Evolutionary conservation across 2,797 vertebrate genomes (phyloP).

Genomic region (Numenius phaeopus): DNA sequence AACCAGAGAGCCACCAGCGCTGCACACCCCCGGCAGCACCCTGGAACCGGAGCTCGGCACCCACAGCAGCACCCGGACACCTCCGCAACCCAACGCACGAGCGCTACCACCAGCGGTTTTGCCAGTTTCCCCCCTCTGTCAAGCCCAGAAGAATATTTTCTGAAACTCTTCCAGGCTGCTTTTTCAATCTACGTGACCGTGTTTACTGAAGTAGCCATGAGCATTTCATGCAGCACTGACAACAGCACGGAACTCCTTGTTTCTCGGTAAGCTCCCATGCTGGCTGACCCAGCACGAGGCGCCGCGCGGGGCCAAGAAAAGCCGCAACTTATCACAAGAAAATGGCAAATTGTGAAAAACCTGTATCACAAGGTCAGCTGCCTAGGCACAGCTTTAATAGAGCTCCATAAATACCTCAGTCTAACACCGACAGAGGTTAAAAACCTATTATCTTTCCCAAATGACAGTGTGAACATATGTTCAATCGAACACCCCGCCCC

Average conservation of each 20-base stretch:
- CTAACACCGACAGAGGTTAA: constrained; percentile 74
- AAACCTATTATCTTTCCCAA: constrained; percentile 73
- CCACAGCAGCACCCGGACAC: no score
- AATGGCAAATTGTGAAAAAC: constrained; percentile 22
- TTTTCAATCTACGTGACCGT: background rate
- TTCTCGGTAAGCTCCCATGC: background rate
- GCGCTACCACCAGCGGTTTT: accelerated
- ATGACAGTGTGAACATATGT: constrained; percentile 63
- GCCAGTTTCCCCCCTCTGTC: accelerated
- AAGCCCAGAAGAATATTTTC: background rate
- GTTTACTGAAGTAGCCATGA: background rate
- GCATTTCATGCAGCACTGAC: background rate
- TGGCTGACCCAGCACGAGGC: background rate
- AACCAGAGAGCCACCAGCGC: accelerated
- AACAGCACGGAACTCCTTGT: background rate
- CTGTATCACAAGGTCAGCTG: constrained; percentile 14
- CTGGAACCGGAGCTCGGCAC: background rate
- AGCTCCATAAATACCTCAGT: constrained; percentile 51
- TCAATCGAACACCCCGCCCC: constrained; percentile 46
- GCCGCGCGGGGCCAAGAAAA: constrained; percentile 1
- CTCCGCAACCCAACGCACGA: background rate
- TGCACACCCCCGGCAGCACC: background rate
- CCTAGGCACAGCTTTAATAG: constrained; percentile 19
- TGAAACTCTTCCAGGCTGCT: background rate
- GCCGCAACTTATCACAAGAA: constrained; percentile 6